A percentile compares a stretch with the other conserved stretches of the same genome.
These are phyloP conservation scores for Carassius auratus DNA, from an alignment of 2,113 vertebrate species.

Conservation along the genomic window DNA sequence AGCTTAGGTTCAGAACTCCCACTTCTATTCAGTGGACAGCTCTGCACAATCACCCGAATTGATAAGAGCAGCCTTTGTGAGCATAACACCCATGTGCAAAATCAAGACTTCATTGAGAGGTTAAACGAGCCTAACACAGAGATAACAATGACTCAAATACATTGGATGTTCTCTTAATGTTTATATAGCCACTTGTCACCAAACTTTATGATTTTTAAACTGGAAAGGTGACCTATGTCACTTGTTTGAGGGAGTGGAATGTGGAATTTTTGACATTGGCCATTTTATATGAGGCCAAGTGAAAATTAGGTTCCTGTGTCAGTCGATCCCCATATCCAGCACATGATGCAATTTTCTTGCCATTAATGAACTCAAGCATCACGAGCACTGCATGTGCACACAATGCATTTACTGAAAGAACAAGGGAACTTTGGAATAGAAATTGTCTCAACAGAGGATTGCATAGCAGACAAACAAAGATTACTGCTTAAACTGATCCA, in stretches of 20 bases:
- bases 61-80: constrained; percentile 52
- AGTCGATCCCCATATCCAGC: not conserved
- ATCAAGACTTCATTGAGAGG: not conserved
- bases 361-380: not conserved
- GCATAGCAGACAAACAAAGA: not conserved
- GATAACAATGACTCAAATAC: not conserved
- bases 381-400: not conserved
- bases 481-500: not conserved
- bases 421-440: not conserved
- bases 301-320: constrained; percentile 19
- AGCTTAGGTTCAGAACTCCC: constrained; percentile 43
- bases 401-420: constrained; percentile 24
- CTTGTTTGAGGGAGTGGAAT: constrained; percentile 2
- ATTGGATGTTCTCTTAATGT: not conserved
- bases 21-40: constrained; percentile 43
- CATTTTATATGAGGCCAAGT: not conserved
- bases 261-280: constrained; percentile 21
- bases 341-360: not conserved
- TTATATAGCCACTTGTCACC: not conserved
- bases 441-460: not conserved
- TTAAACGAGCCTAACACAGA: not conserved
- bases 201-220: not conserved
- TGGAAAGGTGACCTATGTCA: not conserved
- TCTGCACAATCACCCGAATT: constrained; percentile 27
- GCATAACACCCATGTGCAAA: not conserved